Evolutionary conservation across 2,888 invertebrate species (phyloP), one percentile per base, ranked within the genome.

Genomic region (Erebia epiphron): DNA sequence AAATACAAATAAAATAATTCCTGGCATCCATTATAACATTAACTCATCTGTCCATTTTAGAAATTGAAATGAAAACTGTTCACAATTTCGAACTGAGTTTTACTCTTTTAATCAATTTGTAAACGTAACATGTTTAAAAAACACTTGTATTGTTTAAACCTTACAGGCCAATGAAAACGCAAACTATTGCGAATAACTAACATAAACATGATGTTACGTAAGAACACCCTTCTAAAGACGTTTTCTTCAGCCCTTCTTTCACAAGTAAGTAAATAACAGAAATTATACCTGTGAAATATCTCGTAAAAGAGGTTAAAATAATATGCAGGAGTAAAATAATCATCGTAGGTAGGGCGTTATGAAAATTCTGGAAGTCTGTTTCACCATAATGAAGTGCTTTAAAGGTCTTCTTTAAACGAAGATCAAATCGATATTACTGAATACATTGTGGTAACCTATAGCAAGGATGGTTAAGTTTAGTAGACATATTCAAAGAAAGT

Each of bases 1-100:
- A 72, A 61, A 78, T 72, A 75, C 73, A 66, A 21, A 71, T n/a
- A n/a, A 67, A 63, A 58, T 21, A 58, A 60, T 54, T 68, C 63
- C 52, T 21, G 52, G 60, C 35, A 68, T 21, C 73, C 72, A 76
- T 70, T 64, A 49, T 21, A 60, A 35, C 2, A 7, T 35, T 5
- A 60, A 69, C 18, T 73, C 43, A 58, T 49, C 49, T 67, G 14
- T 65, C 52, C 71, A 66, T 68, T 66, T 69, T 66, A 62, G 46
- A n/a, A 21, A 57, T 21, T 18, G 35, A 62, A 60, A 54, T 63
- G 52, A 60, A 46, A 46, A 49, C 26, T 56, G n/a, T 41, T 41
- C 18, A 56, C 18, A 57, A 18, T 2, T 41, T 43, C 14, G 21
- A 18, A 56, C 43, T 16, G 50, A 54, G n/a, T 71, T 5, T 5